phyloP scores from a whole-genome alignment of 2,113 vertebrate genomes.

The Ramphastos sulfuratus region DNA sequence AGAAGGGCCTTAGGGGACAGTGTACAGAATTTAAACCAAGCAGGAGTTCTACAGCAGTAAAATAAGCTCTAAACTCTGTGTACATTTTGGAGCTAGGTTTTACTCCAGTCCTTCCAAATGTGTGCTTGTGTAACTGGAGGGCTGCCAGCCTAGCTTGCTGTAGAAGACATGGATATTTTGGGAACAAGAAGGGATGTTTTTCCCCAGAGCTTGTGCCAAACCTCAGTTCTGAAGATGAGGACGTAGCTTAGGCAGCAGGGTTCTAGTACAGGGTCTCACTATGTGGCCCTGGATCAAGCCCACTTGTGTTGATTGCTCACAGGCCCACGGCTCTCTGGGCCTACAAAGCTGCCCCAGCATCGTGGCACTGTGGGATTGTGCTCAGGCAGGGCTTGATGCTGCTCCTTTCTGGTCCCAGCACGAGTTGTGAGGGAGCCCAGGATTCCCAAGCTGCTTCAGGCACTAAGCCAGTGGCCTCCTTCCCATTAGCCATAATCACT shows the following conservation, averaged over 20 bases:
- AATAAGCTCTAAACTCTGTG: background rate
- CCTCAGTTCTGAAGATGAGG: background rate
- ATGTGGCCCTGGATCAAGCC: background rate
- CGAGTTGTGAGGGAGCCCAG: background rate
- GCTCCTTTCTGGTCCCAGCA: background rate
- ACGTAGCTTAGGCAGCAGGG: background rate
- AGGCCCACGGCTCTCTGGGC: background rate
- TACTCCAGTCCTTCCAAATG: background rate
- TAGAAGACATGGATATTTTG: background rate
- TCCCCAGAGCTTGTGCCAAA: background rate
- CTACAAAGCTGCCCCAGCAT: background rate
- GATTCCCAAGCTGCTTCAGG: conserved; percentile 34
- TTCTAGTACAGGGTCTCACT: background rate
- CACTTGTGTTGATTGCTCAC: background rate
- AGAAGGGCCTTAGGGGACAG: background rate
- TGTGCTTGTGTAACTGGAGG: background rate
- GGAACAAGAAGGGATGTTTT: background rate
- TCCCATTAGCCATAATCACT: conserved; percentile 44
- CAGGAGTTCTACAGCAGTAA: background rate
- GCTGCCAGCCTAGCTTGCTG: background rate
- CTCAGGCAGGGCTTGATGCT: background rate
- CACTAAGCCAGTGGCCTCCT: conserved; percentile 50
- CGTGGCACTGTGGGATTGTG: fast-evolving
- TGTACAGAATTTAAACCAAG: background rate
- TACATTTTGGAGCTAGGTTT: background rate